Base-by-base conservation (phyloP, 2,113 vertebrate genomes). In the Microtus richardsoni region DNA sequence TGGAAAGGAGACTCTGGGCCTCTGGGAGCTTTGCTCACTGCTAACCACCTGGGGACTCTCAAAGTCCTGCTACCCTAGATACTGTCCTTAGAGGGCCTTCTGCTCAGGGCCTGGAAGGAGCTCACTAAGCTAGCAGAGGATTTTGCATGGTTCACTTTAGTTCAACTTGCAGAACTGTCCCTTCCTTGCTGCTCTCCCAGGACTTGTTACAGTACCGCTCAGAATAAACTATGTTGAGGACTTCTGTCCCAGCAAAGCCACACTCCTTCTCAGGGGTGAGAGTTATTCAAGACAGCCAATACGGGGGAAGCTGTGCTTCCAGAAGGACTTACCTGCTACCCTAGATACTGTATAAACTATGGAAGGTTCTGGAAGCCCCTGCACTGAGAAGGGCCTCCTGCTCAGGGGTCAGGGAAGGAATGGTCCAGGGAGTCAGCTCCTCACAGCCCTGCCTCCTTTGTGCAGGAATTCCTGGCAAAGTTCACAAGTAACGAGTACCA, bases 381-480 rank as follows among this genome's bases (percentile, higher is more conserved):
- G 16, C 41, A 83, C 3, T 36, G 54, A 78, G 78, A 19, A 3
- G 41, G 73, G 14, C 62, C 80, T 41, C 9, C 9, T 26, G 47
- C 2, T 3, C 33, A 6, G 4, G 49, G 62, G 11, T 64, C 47
- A 52, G 60, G 44, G 62, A 91, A 70, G 44, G 54, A 2, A 10
- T 1, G 36, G 28, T 22, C 3, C 16, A 21, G 88, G 60, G 49
- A 83, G 28, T 22, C 68, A 82, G 13, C 39, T 78, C 30, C 68
- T 68, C 16, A 21, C 2, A 66, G 26, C 10, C 10, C 52, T 36
- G 30, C 3, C 49, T 91, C 71, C 79, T 95, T 21, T 91, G 30
- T 58, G 17, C 64, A 98, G 97, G 68, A 22, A 0, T 98, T 93
- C 88, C 88, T 98, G 93, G 3, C 1, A 17, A 19, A 13, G 22